These are phyloP conservation scores for Dastarcus helophoroides DNA, from an alignment of 2,888 invertebrate species.

Conservation along the genomic window DNA sequence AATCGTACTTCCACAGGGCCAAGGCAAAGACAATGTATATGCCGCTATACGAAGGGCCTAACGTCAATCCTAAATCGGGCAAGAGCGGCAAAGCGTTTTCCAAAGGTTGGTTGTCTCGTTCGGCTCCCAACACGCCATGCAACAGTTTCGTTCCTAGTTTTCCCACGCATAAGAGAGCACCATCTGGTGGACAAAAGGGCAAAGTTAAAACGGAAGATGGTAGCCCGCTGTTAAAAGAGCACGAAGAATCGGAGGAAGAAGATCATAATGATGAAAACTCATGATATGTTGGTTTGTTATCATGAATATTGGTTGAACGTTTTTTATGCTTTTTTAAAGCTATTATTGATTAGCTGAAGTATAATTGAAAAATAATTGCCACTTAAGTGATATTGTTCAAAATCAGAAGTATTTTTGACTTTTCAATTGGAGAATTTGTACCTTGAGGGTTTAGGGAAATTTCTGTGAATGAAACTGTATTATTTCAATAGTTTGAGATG, in stretches of 20 bases:
- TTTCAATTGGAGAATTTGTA: too few relatives aligned
- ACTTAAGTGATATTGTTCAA: too few relatives aligned
- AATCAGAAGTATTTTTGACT: too few relatives aligned
- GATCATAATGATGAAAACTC: slow-evolving; percentile 20
- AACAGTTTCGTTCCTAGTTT: slow-evolving; percentile 55
- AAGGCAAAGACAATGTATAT: slow-evolving; percentile 61
- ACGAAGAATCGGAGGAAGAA: slow-evolving; percentile 40
- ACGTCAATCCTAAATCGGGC: slow-evolving; percentile 16
- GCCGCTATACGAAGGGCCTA: slow-evolving; percentile 41
- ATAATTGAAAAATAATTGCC: too few relatives aligned
- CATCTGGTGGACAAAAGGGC: slow-evolving; percentile 40
- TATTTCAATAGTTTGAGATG: too few relatives aligned
- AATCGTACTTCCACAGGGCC: slow-evolving; percentile 40
- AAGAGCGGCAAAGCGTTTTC: slow-evolving; percentile 21
- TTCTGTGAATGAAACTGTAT: too few relatives aligned
- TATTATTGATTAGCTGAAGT: too few relatives aligned
- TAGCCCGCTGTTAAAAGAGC: slow-evolving; percentile 49
- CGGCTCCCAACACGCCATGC: slow-evolving; percentile 71
- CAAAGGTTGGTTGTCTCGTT: slow-evolving; percentile 55
- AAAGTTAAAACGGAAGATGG: slow-evolving; percentile 44
- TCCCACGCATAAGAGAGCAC: slow-evolving; percentile 40
- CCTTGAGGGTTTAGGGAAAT: too few relatives aligned
- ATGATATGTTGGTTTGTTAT: too few relatives aligned
- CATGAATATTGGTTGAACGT: too few relatives aligned
- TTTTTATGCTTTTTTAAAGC: too few relatives aligned